Conservation (phyloP, 2,113 vertebrate genomes). For the Phrynosoma blainvillii region DNA sequence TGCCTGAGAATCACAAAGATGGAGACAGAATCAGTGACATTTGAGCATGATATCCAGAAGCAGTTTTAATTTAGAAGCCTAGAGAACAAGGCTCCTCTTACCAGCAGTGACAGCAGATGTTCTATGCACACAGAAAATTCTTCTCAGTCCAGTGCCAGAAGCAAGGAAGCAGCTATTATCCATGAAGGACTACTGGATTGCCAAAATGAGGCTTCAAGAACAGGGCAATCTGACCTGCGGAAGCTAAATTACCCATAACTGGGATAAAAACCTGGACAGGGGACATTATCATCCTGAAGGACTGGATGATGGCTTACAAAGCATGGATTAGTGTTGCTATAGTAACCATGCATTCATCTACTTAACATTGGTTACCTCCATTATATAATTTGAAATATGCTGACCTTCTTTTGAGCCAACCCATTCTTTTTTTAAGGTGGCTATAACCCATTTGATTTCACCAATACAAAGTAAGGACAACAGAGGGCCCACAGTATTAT, state of each 20-base stretch:
- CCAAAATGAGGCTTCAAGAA: background rate
- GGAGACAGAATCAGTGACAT: background rate
- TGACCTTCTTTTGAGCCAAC: background rate
- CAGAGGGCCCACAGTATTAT: constrained; percentile 50
- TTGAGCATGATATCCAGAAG: constrained; percentile 5
- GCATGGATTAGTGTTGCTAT: constrained; percentile 49
- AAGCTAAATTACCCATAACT: background rate
- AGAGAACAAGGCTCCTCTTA: background rate
- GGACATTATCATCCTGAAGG: constrained; percentile 43
- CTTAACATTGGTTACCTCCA: constrained; percentile 56
- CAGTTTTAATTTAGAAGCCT: background rate
- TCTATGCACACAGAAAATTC: background rate
- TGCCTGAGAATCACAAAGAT: background rate
- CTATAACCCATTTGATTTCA: constrained; percentile 60
- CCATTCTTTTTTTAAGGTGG: constrained; percentile 34
- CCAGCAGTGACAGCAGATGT: background rate
- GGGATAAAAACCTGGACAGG: constrained; percentile 11
- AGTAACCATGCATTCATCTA: constrained; percentile 60
- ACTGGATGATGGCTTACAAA: constrained; percentile 40
- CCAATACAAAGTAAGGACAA: constrained; percentile 63
- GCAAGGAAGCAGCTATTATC: background rate
- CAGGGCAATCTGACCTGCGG: background rate
- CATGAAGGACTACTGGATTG: background rate
- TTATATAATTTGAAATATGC: constrained; percentile 28
- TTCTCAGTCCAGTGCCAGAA: background rate